A percentile compares a stretch with the other conserved stretches of the same genome.
Evolutionary conservation across 2,113 vertebrate genomes (phyloP).

Genomic region (Peromyscus californicus): DNA sequence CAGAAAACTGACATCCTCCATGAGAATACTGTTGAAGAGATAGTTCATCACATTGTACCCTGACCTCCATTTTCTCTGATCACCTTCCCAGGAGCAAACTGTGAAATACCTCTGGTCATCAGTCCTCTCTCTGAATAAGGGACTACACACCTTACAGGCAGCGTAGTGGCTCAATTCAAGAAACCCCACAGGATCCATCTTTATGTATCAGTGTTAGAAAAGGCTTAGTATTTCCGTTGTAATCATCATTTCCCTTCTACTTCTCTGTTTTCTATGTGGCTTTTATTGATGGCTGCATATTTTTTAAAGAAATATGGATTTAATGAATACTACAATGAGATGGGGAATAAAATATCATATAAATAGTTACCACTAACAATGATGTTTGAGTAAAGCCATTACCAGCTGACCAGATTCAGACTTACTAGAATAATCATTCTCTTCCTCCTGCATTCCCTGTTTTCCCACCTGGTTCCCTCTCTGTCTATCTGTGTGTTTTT

Average conservation of each 20-base stretch:
- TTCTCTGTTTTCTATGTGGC: background rate
- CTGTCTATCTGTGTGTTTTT: background rate
- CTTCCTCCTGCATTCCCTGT: background rate
- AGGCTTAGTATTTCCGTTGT: background rate
- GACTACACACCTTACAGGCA: background rate
- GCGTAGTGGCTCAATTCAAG: background rate
- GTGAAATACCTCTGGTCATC: background rate
- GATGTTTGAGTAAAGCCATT: constrained; percentile 1
- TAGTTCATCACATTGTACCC: background rate
- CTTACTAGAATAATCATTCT: background rate
- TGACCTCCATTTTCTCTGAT: background rate
- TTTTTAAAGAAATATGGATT: background rate
- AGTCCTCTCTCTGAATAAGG: background rate
- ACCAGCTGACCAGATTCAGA: background rate
- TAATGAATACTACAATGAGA: background rate
- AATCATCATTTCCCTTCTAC: background rate
- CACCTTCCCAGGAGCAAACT: background rate
- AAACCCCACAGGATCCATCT: background rate
- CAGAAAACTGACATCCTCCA: background rate
- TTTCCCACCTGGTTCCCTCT: too few relatives aligned
- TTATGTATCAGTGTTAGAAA: background rate
- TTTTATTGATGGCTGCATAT: background rate
- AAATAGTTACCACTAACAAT: constrained; percentile 1
- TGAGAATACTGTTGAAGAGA: background rate
- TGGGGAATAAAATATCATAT: background rate